These are phyloP conservation scores for Helarctos malayanus DNA, from an alignment of 2,797 vertebrate species.

Conservation along the genomic window DNA sequence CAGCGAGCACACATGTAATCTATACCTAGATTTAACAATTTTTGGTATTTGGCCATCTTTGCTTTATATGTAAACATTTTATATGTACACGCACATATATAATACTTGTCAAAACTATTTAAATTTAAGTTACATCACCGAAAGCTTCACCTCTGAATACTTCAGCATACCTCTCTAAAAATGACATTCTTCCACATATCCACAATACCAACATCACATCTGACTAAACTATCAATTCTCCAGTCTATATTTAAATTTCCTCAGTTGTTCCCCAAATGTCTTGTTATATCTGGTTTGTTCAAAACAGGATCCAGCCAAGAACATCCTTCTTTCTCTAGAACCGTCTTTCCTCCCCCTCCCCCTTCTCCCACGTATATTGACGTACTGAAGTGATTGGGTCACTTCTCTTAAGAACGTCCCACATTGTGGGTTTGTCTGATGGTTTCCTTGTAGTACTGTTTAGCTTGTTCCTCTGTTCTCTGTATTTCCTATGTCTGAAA, in stretches of 20 bases:
- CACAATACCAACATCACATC: neutral
- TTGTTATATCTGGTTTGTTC: neutral
- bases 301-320: neutral
- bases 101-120: neutral
- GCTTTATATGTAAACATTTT: slow-evolving; percentile 8
- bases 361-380: neutral
- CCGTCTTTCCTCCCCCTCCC: neutral
- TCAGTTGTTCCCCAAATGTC: neutral
- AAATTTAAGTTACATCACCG: neutral
- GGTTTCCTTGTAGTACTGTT: neutral
- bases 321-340: neutral
- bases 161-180: neutral
- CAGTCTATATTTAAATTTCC: neutral
- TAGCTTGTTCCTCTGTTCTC: neutral
- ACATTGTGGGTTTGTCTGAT: neutral
- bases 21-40: neutral
- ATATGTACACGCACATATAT: neutral
- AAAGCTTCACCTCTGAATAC: neutral
- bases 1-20: neutral
- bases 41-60: neutral
- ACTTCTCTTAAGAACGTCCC: neutral
- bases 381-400: neutral
- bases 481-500: neutral
- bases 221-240: neutral
- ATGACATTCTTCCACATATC: neutral